phyloP scores from a whole-genome alignment of 1,140 invertebrate species.

The Pseudomyrmex cubaensis region DNA sequence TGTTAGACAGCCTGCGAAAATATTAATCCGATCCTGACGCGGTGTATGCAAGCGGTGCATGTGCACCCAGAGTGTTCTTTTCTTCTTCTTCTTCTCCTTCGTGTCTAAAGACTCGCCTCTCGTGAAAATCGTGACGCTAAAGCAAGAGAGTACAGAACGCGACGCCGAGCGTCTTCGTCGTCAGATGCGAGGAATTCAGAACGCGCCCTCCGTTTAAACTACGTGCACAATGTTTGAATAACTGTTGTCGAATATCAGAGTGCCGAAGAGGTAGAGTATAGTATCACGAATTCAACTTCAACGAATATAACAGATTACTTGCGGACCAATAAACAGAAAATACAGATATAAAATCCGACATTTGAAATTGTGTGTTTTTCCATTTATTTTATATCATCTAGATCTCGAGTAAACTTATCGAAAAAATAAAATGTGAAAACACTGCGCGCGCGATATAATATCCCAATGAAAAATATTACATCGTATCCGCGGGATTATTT shows the following conservation, averaged over 20 bases:
- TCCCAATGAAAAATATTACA: neutral
- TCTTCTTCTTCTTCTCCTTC: neutral
- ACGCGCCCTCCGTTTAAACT: constrained; percentile 16
- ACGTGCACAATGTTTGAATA: constrained; percentile 25
- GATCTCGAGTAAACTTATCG: neutral
- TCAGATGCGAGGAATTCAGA: constrained; percentile 7
- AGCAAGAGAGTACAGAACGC: neutral
- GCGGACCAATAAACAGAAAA: no score
- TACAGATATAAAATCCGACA: no score
- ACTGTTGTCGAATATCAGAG: constrained; percentile 2
- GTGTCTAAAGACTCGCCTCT: constrained; percentile 20
- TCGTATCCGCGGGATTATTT: neutral
- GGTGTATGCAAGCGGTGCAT: neutral
- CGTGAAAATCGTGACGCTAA: constrained; percentile 30
- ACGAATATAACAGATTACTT: neutral
- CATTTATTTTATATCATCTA: no score
- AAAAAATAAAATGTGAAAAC: neutral
- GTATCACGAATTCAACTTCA: neutral
- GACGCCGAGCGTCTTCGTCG: neutral
- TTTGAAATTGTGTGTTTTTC: no score
- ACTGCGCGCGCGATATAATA: neutral
- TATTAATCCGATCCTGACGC: constrained; percentile 8
- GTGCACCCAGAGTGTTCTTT: neutral
- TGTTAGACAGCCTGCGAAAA: constrained; percentile 3
- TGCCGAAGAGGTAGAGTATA: neutral